Percentiles rank a stretch among this genome's conserved stretches.
phyloP scores from a whole-genome alignment of 2,888 invertebrate genomes.

The Yponomeuta evonymella region DNA sequence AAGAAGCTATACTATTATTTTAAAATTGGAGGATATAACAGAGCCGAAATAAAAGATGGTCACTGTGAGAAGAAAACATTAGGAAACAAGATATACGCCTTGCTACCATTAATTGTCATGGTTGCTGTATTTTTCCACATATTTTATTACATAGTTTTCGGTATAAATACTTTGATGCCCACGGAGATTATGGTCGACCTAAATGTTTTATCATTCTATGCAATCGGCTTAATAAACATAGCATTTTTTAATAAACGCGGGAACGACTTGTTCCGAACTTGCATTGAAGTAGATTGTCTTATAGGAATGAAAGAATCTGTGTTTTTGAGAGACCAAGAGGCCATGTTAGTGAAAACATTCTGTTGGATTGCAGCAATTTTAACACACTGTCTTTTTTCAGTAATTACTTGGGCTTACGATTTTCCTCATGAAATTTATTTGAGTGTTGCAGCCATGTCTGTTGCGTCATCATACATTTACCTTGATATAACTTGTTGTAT shows the following conservation, averaged over 20 bases:
- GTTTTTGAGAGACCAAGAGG: conserved; percentile 42
- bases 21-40: conserved; percentile 36
- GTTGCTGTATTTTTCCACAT: neutral
- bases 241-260: conserved; percentile 37
- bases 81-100: neutral
- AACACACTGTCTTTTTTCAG: neutral
- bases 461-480: conserved; percentile 36
- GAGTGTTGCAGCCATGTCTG: conserved; percentile 24
- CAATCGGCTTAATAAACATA: conserved; percentile 30
- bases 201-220: neutral
- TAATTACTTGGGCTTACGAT: neutral
- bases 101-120: neutral
- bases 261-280: conserved; percentile 32
- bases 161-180: neutral
- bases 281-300: conserved; percentile 43
- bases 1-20: conserved; percentile 29
- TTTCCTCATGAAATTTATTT: neutral
- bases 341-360: conserved; percentile 26
- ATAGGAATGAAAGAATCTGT: conserved; percentile 46
- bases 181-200: neutral
- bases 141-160: neutral
- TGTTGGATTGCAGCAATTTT: neutral
- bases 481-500: conserved; percentile 38
- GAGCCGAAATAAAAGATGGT: conserved; percentile 40
- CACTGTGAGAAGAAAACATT: conserved; percentile 17